These are phyloP conservation scores for Leucophenga maculata DNA, from an alignment of 2,888 invertebrate genomes.

Conservation along the genomic window DNA sequence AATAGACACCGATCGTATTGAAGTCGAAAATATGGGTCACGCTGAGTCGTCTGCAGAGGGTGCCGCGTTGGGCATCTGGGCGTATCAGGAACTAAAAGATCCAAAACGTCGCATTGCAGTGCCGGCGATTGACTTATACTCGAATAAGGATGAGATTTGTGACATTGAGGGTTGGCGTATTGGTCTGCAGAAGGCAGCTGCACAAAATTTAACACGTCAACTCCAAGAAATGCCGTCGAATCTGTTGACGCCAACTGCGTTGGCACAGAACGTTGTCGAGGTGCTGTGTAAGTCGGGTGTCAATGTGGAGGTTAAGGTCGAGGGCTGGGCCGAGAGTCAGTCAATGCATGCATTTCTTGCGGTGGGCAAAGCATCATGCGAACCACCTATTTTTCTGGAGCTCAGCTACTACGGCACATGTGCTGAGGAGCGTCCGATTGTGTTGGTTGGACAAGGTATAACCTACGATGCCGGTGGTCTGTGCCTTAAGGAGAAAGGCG, in stretches of 20 bases:
- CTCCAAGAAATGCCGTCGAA: conserved; percentile 87
- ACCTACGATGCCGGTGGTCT: conserved; percentile 84
- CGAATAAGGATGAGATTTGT: conserved; percentile 77
- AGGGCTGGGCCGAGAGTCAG: conserved; percentile 82
- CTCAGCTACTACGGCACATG: conserved; percentile 80
- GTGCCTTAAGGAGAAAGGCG: conserved; percentile 75
- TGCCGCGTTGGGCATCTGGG: conserved; percentile 78
- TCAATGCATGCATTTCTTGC: conserved; percentile 87
- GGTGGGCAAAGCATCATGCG: conserved; percentile 82
- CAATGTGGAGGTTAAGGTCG: conserved; percentile 66
- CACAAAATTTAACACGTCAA: conserved; percentile 83
- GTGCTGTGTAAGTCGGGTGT: conserved; percentile 66
- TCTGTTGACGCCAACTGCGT: conserved; percentile 82
- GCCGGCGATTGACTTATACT: conserved; percentile 70
- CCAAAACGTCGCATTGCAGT: conserved; percentile 46
- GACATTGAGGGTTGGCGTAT: conserved; percentile 81
- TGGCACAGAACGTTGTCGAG: conserved; percentile 78
- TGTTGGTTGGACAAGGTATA: conserved; percentile 81
- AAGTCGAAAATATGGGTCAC: conserved; percentile 82
- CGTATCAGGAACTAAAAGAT: conserved; percentile 75
- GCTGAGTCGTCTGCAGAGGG: conserved; percentile 87
- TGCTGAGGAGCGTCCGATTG: conserved; percentile 78
- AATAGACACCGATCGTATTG: conserved; percentile 75
- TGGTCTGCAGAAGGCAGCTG: conserved; percentile 81
- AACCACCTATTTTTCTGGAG: conserved; percentile 85